These are phyloP conservation scores for Meliscaeva auricollis DNA, from an alignment of 2,888 invertebrate species.

Conservation along the genomic window DNA sequence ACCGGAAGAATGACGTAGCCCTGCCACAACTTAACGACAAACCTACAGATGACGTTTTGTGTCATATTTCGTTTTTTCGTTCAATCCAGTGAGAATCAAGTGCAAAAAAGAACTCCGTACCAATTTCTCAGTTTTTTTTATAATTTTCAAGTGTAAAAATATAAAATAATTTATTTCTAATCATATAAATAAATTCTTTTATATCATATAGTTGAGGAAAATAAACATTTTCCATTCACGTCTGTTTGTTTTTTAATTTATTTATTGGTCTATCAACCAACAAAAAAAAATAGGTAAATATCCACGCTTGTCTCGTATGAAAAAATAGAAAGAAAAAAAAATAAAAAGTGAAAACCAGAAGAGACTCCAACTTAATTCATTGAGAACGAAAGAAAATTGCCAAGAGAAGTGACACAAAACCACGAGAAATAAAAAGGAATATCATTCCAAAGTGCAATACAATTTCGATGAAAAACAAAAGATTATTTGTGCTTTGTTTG, in stretches of 20 bases:
- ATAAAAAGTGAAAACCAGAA: conserved; percentile 36
- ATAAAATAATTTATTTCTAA: conserved; percentile 18
- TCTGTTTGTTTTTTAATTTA: conserved; percentile 50
- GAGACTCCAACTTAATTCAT: conserved; percentile 5
- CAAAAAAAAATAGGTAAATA: conserved; percentile 60
- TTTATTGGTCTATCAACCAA: conserved; percentile 30
- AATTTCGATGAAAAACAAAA: conserved; percentile 8
- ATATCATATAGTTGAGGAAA: neutral
- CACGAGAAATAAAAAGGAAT: neutral
- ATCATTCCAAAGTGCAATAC: conserved; percentile 55
- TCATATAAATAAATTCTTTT: conserved; percentile 20
- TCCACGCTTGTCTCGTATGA: neutral
- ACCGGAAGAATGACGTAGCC: conserved; percentile 76
- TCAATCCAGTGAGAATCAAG: conserved; percentile 64
- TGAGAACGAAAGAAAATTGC: conserved; percentile 27
- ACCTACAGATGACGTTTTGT: conserved; percentile 71
- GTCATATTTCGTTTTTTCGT: conserved; percentile 59
- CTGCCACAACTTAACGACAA: conserved; percentile 73
- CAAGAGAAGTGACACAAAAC: conserved; percentile 54
- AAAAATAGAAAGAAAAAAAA: neutral
- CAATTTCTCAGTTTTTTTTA: conserved; percentile 55
- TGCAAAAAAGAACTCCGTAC: conserved; percentile 67
- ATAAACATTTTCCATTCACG: conserved; percentile 27
- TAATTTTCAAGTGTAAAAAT: conserved; percentile 52
- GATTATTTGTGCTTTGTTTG: conserved; percentile 34